phyloP scores from a whole-genome alignment of 2,888 invertebrate genomes.

The Tachina lurida region DNA sequence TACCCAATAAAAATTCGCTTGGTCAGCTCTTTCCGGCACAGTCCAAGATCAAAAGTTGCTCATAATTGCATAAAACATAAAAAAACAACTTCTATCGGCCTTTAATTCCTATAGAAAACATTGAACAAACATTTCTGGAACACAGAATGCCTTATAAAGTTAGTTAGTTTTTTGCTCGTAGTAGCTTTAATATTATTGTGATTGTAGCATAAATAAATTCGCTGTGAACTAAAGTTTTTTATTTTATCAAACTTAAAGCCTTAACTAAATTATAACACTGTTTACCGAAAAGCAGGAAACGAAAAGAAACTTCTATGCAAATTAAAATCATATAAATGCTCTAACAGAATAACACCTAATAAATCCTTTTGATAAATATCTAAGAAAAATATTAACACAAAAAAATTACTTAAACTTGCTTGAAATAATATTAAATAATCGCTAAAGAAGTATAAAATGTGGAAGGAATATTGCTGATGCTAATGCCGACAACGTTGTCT shows the following conservation, averaged over 20 bases:
- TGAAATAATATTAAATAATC: slow-evolving; percentile 32
- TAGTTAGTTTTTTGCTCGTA: not conserved
- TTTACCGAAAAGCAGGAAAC: slow-evolving; percentile 10
- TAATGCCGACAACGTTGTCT: not conserved
- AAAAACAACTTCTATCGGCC: no score
- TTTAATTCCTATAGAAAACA: no score
- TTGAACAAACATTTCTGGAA: no score
- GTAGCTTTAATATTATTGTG: not conserved
- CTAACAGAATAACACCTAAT: slow-evolving; percentile 68
- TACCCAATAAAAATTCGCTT: no score
- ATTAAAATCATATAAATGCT: slow-evolving; percentile 31
- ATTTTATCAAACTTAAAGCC: slow-evolving; percentile 20
- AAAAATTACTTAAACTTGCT: slow-evolving; percentile 20
- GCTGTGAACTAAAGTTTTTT: not conserved
- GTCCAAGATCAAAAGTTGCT: no score
- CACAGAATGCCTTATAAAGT: no score
- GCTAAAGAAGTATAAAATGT: not conserved
- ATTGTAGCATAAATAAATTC: not conserved
- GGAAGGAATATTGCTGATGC: slow-evolving; percentile 4
- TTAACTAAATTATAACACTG: slow-evolving; percentile 57
- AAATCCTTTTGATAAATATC: slow-evolving; percentile 71
- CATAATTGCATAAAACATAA: no score
- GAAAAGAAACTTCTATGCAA: not conserved
- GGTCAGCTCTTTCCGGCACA: no score
- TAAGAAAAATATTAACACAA: slow-evolving; percentile 66